These are phyloP conservation scores for Melinopterus prodromus DNA, from an alignment of 2,888 invertebrate species.

Conservation along the genomic window DNA sequence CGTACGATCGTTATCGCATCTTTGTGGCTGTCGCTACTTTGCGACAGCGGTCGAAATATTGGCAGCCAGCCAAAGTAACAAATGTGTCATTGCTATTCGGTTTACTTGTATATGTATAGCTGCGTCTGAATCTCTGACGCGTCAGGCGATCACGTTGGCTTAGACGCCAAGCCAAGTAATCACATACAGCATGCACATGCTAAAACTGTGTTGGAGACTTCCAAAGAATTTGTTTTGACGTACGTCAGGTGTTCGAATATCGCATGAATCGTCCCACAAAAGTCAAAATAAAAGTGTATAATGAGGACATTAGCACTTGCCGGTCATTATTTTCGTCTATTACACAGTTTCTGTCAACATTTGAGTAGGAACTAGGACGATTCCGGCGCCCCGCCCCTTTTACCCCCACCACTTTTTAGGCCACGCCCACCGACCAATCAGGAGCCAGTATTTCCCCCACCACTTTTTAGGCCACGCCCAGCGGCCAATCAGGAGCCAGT, in stretches of 20 bases:
- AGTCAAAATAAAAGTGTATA: neutral
- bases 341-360: no score
- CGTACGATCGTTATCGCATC: neutral
- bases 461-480: no score
- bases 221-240: constrained; percentile 4
- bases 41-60: constrained; percentile 18
- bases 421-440: no score
- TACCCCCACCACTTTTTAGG: no score
- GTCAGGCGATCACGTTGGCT: neutral
- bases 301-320: no score
- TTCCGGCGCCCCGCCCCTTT: no score
- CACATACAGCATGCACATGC: neutral
- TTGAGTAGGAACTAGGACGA: no score
- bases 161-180: neutral
- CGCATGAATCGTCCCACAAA: neutral
- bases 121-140: neutral
- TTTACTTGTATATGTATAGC: constrained; percentile 28
- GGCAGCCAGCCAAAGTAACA: constrained; percentile 36
- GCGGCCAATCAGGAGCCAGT: no score
- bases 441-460: no score
- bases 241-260: neutral
- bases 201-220: neutral
- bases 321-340: no score
- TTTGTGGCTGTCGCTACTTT: neutral
- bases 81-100: constrained; percentile 37